A percentile compares a stretch with the other conserved stretches of the same genome.
Evolutionary conservation across 2,888 invertebrate species (phyloP).

Genomic region (Polydrusus tereticollis): DNA sequence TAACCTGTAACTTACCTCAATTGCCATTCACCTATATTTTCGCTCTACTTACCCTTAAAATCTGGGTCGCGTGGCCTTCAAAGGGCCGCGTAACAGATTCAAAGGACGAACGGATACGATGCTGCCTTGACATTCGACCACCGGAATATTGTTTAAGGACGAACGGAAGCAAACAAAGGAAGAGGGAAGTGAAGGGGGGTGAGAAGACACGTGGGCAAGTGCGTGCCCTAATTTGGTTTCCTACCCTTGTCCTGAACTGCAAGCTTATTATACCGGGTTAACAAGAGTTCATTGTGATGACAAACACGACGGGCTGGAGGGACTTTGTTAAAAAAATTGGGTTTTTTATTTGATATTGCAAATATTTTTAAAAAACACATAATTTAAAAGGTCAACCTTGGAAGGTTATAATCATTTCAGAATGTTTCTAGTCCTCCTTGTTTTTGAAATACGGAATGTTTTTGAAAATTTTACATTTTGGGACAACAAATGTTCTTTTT

Average conservation of each 20-base stretch:
- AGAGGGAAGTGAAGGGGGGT: background rate
- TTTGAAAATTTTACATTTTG: too few relatives aligned
- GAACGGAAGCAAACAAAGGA: conserved; percentile 8
- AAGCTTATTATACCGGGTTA: background rate
- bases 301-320: background rate
- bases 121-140: background rate
- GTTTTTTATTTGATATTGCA: too few relatives aligned
- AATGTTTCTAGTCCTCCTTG: too few relatives aligned
- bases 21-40: background rate
- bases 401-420: too few relatives aligned
- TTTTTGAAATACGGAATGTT: too few relatives aligned
- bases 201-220: background rate
- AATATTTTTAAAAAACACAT: too few relatives aligned
- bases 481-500: too few relatives aligned
- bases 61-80: background rate
- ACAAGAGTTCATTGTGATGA: background rate
- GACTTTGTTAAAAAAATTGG: too few relatives aligned
- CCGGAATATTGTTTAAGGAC: conserved; percentile 1
- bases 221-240: background rate
- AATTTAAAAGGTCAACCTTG: too few relatives aligned
- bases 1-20: too few relatives aligned
- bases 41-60: background rate
- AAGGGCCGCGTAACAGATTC: background rate
- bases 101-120: background rate
- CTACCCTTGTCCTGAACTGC: background rate